Evolutionary conservation across 2,797 vertebrate genomes (phyloP), one percentile per base, ranked within the genome.

Genomic region (Bufotes viridis): DNA sequence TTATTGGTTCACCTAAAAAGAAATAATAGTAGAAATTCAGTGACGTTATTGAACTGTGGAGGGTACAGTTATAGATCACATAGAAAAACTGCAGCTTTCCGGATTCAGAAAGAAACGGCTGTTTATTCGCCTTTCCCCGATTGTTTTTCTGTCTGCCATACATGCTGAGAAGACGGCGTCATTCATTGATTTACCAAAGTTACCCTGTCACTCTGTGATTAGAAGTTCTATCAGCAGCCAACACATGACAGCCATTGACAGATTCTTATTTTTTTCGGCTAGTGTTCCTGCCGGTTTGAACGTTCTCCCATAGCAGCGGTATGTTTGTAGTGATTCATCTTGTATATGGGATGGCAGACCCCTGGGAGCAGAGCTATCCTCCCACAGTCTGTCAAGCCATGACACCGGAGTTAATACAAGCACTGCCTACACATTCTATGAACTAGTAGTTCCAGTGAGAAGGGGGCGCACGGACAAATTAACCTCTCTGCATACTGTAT

Each of bases 381-480:
- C 87, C 87, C 53, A 88, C 87, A 88, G 69, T 78, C 81, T 87
- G 87, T 83, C 87, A 87, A 78, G 82, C 67, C 82, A 70, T 85
- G 24, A 81, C 78, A 84, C 76, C 65, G 78, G 82, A 88, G 78
- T 85, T 88, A 61, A 85, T 81, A 67, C 53, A 81, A 74, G 80
- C 83, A 49, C 53, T 81, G 75, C 87, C 87, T 84, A 88, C 82
- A 80, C 86, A 82, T 57, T 76, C 12, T 65, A 82, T 58, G 61
- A 42, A 76, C 79, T 69, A 76, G 70, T 79, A 81, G 87, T 51
- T 85, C 78, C 78, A 49, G 65, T 72, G n/a, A 49, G 81, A 58
- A 78, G 61, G 20, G 65, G 55, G 82, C 74, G 87, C 55, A 81
- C 67, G 79, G 58, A 81, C 67, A 75, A 75, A 81, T 80, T 75